phyloP scores from a whole-genome alignment of 2,888 invertebrate genomes.

The Limnephilus rhombicus region DNA sequence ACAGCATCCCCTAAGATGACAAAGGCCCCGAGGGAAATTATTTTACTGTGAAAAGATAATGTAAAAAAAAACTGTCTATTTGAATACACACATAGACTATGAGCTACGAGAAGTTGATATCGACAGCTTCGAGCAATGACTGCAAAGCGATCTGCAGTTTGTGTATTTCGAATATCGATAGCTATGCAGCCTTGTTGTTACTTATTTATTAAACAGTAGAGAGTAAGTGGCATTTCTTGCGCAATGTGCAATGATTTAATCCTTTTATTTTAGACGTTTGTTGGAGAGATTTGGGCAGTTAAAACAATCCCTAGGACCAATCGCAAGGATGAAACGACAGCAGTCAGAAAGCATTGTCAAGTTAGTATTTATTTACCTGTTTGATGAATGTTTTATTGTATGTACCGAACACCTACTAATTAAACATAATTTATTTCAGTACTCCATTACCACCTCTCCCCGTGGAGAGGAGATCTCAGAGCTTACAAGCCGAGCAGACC shows the following conservation, averaged over 20 bases:
- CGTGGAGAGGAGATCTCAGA: constrained; percentile 80
- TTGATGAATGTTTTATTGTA: not conserved
- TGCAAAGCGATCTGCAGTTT: too few species aligned
- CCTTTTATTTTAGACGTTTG: constrained; percentile 80
- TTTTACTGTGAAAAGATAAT: too few species aligned
- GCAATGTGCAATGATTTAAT: not conserved
- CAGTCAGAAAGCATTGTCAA: constrained; percentile 90
- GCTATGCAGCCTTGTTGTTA: too few species aligned
- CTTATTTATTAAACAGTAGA: too few species aligned
- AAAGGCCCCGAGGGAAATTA: too few species aligned
- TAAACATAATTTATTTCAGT: constrained; percentile 72
- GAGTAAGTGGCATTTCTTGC: not conserved
- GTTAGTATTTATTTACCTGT: constrained; percentile 73
- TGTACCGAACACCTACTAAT: not conserved
- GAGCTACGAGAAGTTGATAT: too few species aligned
- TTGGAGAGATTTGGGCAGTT: constrained; percentile 92
- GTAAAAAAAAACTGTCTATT: too few species aligned
- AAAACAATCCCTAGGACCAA: constrained; percentile 85
- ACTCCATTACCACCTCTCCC: constrained; percentile 91
- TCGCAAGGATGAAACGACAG: constrained; percentile 81
- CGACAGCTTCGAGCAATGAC: too few species aligned
- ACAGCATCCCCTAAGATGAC: too few species aligned
- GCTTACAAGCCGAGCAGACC: constrained; percentile 74
- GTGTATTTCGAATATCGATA: too few species aligned
- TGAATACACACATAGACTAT: too few species aligned